A percentile compares a stretch with the other conserved stretches of the same genome.
phyloP scores from a whole-genome alignment of 2,888 invertebrate genomes.

The Thereva nobilitata region DNA sequence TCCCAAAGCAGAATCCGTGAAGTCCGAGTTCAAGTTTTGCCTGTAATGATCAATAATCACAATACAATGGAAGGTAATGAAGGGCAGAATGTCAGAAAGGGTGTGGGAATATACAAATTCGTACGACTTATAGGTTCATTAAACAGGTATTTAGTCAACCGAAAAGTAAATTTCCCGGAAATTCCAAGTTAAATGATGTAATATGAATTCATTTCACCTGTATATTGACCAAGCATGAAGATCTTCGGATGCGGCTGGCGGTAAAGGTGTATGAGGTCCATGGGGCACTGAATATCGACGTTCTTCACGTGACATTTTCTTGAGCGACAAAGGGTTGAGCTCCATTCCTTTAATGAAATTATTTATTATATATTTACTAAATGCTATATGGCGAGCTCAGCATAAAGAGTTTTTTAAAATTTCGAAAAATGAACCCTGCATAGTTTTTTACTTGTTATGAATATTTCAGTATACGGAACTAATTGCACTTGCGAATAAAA shows the following conservation, averaged over 20 bases:
- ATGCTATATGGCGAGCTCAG: too few relatives aligned
- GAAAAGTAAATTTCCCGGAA: too few relatives aligned
- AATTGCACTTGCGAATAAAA: too few relatives aligned
- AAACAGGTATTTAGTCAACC: too few relatives aligned
- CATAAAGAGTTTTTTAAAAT: too few relatives aligned
- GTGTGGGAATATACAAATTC: neutral
- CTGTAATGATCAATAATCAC: constrained; percentile 59
- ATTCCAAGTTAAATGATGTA: neutral
- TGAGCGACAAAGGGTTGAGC: constrained; percentile 42
- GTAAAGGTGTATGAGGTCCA: constrained; percentile 70
- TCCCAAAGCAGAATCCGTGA: constrained; percentile 91
- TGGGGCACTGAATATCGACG: constrained; percentile 88
- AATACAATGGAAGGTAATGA: neutral
- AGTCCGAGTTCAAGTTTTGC: constrained; percentile 93
- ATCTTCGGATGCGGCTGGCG: constrained; percentile 86
- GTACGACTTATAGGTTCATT: neutral
- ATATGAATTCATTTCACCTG: constrained; percentile 62
- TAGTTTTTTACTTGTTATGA: too few relatives aligned
- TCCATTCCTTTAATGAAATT: constrained; percentile 14
- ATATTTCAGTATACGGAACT: too few relatives aligned
- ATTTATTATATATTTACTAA: neutral
- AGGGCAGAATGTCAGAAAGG: neutral
- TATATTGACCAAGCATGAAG: constrained; percentile 96
- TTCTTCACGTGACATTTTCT: constrained; percentile 65
- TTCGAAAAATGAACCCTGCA: too few relatives aligned